Evolutionary conservation across 1,140 invertebrate species (phyloP).

Genomic region (Bombus confusus): DNA sequence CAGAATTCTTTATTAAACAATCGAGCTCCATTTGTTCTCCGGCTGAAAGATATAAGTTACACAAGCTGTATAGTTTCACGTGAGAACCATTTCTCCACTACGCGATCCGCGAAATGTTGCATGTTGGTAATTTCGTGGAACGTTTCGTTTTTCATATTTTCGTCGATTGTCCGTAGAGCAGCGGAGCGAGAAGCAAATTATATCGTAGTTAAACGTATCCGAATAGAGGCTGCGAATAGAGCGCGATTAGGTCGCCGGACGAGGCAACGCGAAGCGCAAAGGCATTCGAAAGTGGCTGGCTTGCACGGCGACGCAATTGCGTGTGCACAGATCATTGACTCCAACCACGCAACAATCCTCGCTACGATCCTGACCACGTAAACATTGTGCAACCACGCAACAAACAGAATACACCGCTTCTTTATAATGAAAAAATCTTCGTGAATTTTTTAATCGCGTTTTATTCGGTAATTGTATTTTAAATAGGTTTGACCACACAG

Average conservation of each 20-base stretch:
- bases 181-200: neutral
- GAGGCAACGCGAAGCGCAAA: constrained; percentile 52
- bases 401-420: neutral
- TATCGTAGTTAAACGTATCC: neutral
- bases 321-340: constrained; percentile 78
- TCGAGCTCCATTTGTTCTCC: constrained; percentile 13
- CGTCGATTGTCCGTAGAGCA: neutral
- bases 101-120: neutral
- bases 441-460: neutral
- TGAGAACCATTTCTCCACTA: neutral
- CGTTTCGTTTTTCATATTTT: constrained; percentile 1
- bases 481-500: too few relatives aligned
- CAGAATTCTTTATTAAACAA: constrained; percentile 2
- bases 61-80: neutral
- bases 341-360: constrained; percentile 62
- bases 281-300: constrained; percentile 75
- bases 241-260: constrained; percentile 32
- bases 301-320: constrained; percentile 65
- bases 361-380: constrained; percentile 55
- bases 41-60: neutral
- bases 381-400: constrained; percentile 57
- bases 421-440: neutral
- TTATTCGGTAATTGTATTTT: neutral
- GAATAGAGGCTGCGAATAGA: neutral
- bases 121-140: neutral